phyloP scores from a whole-genome alignment of 2,888 invertebrate genomes.

The Acanthosepion lycidas region DNA sequence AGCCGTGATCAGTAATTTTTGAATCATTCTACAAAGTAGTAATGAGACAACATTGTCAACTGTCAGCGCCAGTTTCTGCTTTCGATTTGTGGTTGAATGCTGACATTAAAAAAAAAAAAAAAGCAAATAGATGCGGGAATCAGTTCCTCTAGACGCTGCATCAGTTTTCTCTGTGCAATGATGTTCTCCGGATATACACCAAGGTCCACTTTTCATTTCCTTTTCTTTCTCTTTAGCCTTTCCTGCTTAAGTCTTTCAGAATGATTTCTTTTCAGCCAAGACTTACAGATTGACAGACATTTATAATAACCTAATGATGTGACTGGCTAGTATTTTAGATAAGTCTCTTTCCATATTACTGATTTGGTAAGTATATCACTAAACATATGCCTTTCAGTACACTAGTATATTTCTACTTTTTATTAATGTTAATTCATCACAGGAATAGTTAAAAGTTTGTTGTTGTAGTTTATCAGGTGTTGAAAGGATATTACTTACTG shows the following conservation, averaged over 20 bases:
- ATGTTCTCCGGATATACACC: background rate
- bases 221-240: background rate
- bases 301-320: background rate
- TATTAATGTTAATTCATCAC: no score
- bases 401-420: no score
- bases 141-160: background rate
- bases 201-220: background rate
- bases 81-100: background rate
- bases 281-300: background rate
- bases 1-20: conserved; percentile 16
- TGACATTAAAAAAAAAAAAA: background rate
- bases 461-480: no score
- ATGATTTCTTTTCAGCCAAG: background rate
- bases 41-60: conserved; percentile 6
- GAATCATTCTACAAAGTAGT: background rate
- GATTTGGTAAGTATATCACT: background rate
- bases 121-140: background rate
- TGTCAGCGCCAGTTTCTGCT: background rate
- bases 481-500: no score
- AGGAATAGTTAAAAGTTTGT: no score
- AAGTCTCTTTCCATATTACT: background rate
- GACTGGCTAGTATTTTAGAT: background rate
- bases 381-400: background rate
- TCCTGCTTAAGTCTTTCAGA: background rate
- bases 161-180: background rate